Conservation (phyloP, 2,113 vertebrate genomes). For the Tetraodon nigroviridis region DNA sequence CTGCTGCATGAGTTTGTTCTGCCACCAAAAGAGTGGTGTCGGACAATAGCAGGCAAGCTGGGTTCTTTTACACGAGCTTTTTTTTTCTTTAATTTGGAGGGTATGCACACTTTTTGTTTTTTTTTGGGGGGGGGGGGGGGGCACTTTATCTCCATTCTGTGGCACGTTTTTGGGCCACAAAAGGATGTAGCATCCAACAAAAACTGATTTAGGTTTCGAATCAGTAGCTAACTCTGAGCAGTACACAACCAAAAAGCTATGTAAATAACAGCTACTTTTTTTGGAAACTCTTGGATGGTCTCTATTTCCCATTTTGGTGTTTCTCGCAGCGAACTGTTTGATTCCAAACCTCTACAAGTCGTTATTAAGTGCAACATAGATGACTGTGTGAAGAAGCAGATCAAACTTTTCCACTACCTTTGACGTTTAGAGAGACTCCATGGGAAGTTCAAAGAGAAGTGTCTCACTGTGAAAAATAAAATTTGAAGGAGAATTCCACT, state of each 20-base stretch:
- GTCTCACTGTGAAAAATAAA: constrained; percentile 40
- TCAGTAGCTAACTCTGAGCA: background rate
- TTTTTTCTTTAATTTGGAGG: background rate
- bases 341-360: background rate
- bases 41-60: constrained; percentile 11
- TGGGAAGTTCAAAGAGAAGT: background rate
- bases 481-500: constrained; percentile 21
- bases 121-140: background rate
- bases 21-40: constrained; percentile 30
- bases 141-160: too few relatives aligned
- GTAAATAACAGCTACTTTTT: background rate
- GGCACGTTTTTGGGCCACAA: too few relatives aligned
- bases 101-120: background rate
- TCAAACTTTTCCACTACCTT: too few relatives aligned
- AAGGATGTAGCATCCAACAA: too few relatives aligned
- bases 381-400: too few relatives aligned
- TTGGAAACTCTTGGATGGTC: background rate
- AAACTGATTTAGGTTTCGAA: background rate
- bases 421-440: background rate
- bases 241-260: background rate
- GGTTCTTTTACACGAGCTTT: constrained; percentile 1
- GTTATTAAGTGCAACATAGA: background rate
- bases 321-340: background rate
- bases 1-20: constrained; percentile 30
- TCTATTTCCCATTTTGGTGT: background rate